Conservation (phyloP, 2,888 invertebrate genomes). For the Calliopum simillimum region DNA sequence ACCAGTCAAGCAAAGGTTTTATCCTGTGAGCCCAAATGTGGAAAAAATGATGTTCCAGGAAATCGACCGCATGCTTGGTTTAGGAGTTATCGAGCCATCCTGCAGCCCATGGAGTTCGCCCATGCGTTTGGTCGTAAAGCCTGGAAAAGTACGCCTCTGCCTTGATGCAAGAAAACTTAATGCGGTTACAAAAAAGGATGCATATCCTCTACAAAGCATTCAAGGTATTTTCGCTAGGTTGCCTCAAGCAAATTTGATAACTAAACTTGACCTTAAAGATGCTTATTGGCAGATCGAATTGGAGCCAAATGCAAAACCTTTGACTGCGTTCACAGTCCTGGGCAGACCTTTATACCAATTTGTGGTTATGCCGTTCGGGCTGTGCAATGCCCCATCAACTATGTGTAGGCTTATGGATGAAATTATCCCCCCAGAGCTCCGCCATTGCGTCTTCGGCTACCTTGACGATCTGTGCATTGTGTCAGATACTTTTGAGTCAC, state of each 20-base stretch:
- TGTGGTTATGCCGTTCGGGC: too few species aligned
- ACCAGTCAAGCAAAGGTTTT: slow-evolving; percentile 44
- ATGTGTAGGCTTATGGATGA: too few species aligned
- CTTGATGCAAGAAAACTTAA: slow-evolving; percentile 28
- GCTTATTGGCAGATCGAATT: slow-evolving; percentile 41
- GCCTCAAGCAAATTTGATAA: too few species aligned
- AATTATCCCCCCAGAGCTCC: slow-evolving; percentile 36
- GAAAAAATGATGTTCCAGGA: slow-evolving; percentile 46
- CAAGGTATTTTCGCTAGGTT: slow-evolving; percentile 41
- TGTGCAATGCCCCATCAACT: too few species aligned
- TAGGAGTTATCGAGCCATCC: slow-evolving; percentile 52
- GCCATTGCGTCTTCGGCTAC: slow-evolving; percentile 37
- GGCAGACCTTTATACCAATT: too few species aligned
- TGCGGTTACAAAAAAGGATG: slow-evolving; percentile 36
- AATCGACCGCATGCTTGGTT: slow-evolving; percentile 53
- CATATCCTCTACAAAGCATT: slow-evolving; percentile 42
- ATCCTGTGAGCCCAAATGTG: slow-evolving; percentile 41
- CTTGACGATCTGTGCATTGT: slow-evolving; percentile 37
- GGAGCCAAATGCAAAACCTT: slow-evolving; percentile 17
- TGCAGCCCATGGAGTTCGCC: slow-evolving; percentile 33
- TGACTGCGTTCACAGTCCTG: slow-evolving; percentile 40
- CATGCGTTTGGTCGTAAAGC: slow-evolving; percentile 23
- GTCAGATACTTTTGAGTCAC: too few species aligned
- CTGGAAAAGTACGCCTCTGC: slow-evolving; percentile 28
- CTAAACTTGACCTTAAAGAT: too few species aligned